Base-by-base conservation (phyloP, 2,888 invertebrate species). In the Scaptomyza reducta region DNA sequence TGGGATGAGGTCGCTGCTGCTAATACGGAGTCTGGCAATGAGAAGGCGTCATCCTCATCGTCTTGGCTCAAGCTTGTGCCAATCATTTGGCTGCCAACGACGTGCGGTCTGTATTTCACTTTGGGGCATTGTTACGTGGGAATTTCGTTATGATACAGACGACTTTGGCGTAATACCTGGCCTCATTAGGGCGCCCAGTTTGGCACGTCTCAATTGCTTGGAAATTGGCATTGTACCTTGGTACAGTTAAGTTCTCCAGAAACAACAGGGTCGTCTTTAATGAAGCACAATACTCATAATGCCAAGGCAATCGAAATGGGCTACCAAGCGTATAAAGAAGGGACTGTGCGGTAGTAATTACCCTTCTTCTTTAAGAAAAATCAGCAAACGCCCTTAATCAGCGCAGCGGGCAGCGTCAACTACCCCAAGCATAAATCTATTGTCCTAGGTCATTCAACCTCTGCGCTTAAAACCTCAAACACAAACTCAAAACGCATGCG, bases 371-470 rank as follows among this genome's bases (percentile, higher is more conserved):
- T 83, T 60, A 83, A 87, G 81, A 50, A 50, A 86, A 53, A 16
- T 40, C 40, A 40, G 73, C 63, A 70, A 77, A 76, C 87, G 84
- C 81, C 83, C 85, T 81, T 79, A 84, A 84, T 87, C 84, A 84
- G 77, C 84, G 45, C 87, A 84, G 77, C 84, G 87, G 81, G 82
- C 84, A 74, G 74, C 70, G 50, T 67, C 69, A 84, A 87, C 84
- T 85, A 85, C 87, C 85, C 85, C 87, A 85, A 85, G 79, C 74
- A 74, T 80, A 66, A 68, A 68, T 74, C 74, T 82, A 85, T 85
- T 85, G 85, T 85, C 85, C 87, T 85, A 85, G 85, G 85, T 85
- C 85, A 82, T 85, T 85, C 85, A 85, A 85, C 85, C 50, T 59
- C 50, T 10, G 9, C 31, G 31, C 31, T 31, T 16, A n/a, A 58